Evolutionary conservation across 2,113 vertebrate genomes (phyloP), one percentile per base, ranked within the genome.

Genomic region (Onychostoma macrolepis): DNA sequence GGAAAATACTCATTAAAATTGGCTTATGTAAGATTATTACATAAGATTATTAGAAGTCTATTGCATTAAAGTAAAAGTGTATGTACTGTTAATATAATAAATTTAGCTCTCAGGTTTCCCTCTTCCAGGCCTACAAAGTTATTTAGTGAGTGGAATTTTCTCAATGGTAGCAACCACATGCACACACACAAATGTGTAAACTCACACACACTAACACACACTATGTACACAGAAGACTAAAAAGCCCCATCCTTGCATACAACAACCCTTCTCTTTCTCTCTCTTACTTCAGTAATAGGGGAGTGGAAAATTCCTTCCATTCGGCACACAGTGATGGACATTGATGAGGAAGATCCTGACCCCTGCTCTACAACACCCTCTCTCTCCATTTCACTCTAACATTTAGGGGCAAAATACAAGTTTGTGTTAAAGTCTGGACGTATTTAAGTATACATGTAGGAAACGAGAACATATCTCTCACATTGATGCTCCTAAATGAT

Each of bases 271-370:
- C 33, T 65, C 26, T 80, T 50, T 74, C 75, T 63, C 12, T 69
- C 13, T 41, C 33, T 80, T 33, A n/a, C 21, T 84, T 84, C 48
- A 83, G 45, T 75, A 75, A 53, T 74, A 41, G 78, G 26, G 69
- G 84, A 67, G 87, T 88, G 92, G 92, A 93, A 93, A 91, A 93
- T 93, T 93, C 91, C 91, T 90, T 26, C 67, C 53, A 61, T 90
- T 90, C 87, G 80, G 75, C 41, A 77, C 90, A 89, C 87, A 88
- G 83, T 85, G 83, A 88, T 87, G 65, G 83, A 85, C 88, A 86
- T 89, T 82, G 87, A 90, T 33, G 50, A 88, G 53, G 80, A 63
- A 80, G 61, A 82, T 26, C 78, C 61, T 76, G 67, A 76, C 78
- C 75, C 63, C 43, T 50, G 50, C 78, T 45, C 30, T 41, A 33